Conservation (phyloP, 2,888 invertebrate genomes). For the Pachymerium ferrugineum region DNA sequence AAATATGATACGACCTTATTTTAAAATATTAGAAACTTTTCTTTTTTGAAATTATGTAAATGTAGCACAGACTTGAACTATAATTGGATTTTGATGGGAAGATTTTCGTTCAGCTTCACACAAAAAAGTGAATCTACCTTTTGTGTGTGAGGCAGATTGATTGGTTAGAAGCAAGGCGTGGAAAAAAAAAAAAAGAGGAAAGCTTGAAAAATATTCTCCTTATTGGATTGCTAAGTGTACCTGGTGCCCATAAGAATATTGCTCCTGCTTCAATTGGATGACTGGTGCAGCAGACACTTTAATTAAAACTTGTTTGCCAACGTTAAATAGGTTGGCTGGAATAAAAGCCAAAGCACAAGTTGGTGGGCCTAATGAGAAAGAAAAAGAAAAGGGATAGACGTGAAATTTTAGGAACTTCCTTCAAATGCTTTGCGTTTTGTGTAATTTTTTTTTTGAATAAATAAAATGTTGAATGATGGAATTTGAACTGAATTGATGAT, state of each 20-base stretch:
- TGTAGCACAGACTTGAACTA: constrained; percentile 4
- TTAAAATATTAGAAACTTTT: not conserved
- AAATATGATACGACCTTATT: not conserved
- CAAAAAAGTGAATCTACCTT: not conserved
- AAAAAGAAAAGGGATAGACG: not conserved
- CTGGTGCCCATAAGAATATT: constrained; percentile 13
- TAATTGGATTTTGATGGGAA: constrained; percentile 3
- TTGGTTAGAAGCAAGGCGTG: not conserved
- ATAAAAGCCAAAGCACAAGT: constrained; percentile 13
- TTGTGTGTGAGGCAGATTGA: not conserved
- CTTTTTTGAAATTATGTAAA: not conserved
- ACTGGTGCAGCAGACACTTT: constrained; percentile 13
- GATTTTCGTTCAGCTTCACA: too few species aligned
- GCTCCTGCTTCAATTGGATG: constrained; percentile 9
- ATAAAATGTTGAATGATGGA: too few species aligned
- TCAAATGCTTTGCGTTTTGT: too few species aligned
- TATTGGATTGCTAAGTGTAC: constrained; percentile 13
- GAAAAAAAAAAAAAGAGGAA: not conserved
- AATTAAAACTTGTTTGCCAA: constrained; percentile 13
- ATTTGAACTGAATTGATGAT: not conserved
- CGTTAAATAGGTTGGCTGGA: constrained; percentile 8
- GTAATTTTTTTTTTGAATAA: too few species aligned
- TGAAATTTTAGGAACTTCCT: too few species aligned
- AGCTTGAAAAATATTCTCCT: constrained; percentile 3
- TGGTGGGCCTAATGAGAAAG: constrained; percentile 4